phyloP scores from a whole-genome alignment of 2,113 vertebrate species.

The Papio anubis region DNA sequence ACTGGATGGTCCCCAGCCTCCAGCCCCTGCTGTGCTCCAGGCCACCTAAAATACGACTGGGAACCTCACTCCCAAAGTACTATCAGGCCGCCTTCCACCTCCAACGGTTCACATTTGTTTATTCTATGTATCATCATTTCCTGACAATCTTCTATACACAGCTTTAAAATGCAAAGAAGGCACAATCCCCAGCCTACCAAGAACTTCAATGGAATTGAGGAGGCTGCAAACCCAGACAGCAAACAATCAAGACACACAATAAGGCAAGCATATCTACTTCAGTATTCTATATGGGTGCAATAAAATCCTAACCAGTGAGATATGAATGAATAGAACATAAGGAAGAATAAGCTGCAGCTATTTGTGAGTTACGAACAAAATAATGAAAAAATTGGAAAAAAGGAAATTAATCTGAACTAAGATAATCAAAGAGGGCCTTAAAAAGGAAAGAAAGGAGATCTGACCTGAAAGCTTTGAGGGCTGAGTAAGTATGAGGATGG shows the following conservation, averaged over 20 bases:
- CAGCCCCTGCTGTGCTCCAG: not conserved
- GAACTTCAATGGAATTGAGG: not conserved
- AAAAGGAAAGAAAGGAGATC: not conserved
- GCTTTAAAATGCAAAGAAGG: constrained; percentile 1
- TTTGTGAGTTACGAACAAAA: constrained; percentile 18
- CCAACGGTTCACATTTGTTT: not conserved
- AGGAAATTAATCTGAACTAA: constrained; percentile 8
- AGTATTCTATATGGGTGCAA: not conserved
- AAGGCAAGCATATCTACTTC: constrained; percentile 6
- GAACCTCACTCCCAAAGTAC: not conserved
- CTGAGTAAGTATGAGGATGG: not conserved
- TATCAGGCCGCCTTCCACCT: not conserved
- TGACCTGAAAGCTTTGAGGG: constrained; percentile 8
- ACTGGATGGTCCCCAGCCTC: not conserved
- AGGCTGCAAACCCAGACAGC: not conserved
- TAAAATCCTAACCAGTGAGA: not conserved
- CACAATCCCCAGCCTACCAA: not conserved
- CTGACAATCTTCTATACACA: not conserved
- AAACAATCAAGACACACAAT: not conserved
- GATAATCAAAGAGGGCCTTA: not conserved
- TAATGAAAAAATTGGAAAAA: not conserved
- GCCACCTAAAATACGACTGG: not conserved
- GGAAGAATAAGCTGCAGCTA: constrained; percentile 10
- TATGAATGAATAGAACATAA: constrained; percentile 19
- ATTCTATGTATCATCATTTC: not conserved